Evolutionary conservation across 1,140 invertebrate genomes (phyloP), one percentile per base, ranked within the genome.

Genomic region (Papilio polytes): DNA sequence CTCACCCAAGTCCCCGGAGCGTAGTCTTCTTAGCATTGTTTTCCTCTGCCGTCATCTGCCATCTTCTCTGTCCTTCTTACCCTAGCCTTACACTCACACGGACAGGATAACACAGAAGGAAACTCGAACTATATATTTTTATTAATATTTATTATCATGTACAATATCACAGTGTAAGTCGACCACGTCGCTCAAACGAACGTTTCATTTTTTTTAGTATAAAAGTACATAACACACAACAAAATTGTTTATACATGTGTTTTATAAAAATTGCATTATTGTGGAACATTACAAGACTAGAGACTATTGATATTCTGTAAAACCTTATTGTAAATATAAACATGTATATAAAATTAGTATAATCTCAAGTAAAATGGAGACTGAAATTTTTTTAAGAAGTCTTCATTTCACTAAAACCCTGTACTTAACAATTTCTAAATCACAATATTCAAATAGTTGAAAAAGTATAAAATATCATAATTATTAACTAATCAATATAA

Each of bases 1-100:
- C 93, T 94, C 82, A 94, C 93, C 93, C 85, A 80, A 74, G 56
- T 88, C 85, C 88, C 7, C 86, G 85, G 87, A 20, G 90, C 84
- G 85, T 41, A 80, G 85, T 20, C 73, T 84, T 86, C 86, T 26
- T 63, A 44, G 36, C 31, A 46, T 41, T 15, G 12, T 31, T 36
- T 66, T 66, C 46, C 53, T 13, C 31, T 1, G 76, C 26, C 20
- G 44, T 15, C 48, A 13, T 36, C 46, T 26, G 48, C 26, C 74
- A 56, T 36, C 73, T 74, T 48, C 77, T 78, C 10, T 63, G 31
- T n/a, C 59, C 20, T 66, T 36, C 59, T 78, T 78, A 78, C 77
- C 53, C 77, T 78, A 78, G 31, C 56, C 41, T 78, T 78, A 78
- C 77, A 78, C 10, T 22, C 18, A 76, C 74, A 78, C 46, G 77